Percentiles rank a stretch among this genome's conserved stretches.
Evolutionary conservation across 2,113 vertebrate genomes (phyloP).

Genomic region (Orycteropus afer): DNA sequence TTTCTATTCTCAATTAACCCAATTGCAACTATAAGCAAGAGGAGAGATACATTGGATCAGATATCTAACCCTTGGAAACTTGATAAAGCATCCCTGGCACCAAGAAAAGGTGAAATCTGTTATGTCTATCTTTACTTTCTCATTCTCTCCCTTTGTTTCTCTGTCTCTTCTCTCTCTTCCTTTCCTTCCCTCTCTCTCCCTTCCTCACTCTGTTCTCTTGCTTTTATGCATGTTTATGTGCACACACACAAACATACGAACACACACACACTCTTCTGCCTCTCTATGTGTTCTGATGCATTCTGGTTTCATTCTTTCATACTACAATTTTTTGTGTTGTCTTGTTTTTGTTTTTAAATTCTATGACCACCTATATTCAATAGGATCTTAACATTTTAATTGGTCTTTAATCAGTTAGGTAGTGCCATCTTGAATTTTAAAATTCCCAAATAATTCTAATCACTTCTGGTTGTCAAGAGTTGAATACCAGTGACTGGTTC

Average conservation of each 20-base stretch:
- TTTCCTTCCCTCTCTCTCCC: not conserved
- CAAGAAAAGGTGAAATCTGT: not conserved
- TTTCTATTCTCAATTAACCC: not conserved
- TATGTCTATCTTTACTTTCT: too few relatives aligned
- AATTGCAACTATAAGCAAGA: not conserved
- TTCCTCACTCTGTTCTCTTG: not conserved
- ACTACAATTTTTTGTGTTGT: not conserved
- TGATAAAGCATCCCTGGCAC: not conserved
- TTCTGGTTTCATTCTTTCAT: not conserved
- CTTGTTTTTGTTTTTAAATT: not conserved
- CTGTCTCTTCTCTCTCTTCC: not conserved
- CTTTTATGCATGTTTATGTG: not conserved
- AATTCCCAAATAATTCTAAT: not conserved
- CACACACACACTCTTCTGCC: too few relatives aligned
- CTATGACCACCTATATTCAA: not conserved
- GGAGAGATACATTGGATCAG: not conserved
- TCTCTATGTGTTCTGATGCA: not conserved
- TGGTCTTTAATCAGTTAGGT: not conserved
- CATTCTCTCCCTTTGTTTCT: not conserved
- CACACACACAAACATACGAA: not conserved
- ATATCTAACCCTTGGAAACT: not conserved
- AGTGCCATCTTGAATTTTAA: not conserved
- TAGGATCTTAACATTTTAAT: not conserved
- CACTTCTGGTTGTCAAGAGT: not conserved
- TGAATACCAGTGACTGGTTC: not conserved